A percentile compares a stretch with the other conserved stretches of the same genome.
phyloP scores from a whole-genome alignment of 2,888 invertebrate genomes.

The Unio delphinus region DNA sequence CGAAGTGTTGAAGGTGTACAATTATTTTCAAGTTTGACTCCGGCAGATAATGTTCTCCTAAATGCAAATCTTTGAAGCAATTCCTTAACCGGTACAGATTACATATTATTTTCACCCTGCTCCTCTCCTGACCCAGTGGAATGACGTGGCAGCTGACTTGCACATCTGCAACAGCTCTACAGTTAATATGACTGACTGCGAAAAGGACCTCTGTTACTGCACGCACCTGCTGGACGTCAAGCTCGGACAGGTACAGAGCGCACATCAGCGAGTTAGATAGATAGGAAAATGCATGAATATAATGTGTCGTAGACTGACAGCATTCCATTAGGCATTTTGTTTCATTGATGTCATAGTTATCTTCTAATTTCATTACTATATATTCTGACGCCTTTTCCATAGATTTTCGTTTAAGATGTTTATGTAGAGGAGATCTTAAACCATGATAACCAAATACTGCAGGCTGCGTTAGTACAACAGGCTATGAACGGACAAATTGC shows the following conservation, averaged over 20 bases:
- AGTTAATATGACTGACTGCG: conserved; percentile 20
- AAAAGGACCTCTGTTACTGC: conserved; percentile 39
- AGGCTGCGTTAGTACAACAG: no score
- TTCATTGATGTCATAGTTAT: no score
- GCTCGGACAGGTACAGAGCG: conserved; percentile 23
- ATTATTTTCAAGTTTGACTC: background rate
- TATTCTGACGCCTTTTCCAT: no score
- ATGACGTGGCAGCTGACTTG: conserved; percentile 22
- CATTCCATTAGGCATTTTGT: no score
- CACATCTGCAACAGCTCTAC: conserved; percentile 41
- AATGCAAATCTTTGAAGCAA: background rate
- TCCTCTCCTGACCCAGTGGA: conserved; percentile 39
- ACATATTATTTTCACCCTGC: conserved; percentile 33
- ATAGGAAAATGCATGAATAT: no score
- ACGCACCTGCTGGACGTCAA: conserved; percentile 31
- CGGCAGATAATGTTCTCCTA: background rate
- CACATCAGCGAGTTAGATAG: no score
- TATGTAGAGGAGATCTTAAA: no score
- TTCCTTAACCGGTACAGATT: conserved; percentile 26
- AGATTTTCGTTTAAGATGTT: no score
- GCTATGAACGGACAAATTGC: no score
- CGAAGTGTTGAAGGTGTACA: background rate
- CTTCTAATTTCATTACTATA: no score
- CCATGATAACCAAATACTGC: no score
- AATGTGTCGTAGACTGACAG: no score